phyloP scores from a whole-genome alignment of 2,797 vertebrate genomes.

The Loriculus beryllinus region DNA sequence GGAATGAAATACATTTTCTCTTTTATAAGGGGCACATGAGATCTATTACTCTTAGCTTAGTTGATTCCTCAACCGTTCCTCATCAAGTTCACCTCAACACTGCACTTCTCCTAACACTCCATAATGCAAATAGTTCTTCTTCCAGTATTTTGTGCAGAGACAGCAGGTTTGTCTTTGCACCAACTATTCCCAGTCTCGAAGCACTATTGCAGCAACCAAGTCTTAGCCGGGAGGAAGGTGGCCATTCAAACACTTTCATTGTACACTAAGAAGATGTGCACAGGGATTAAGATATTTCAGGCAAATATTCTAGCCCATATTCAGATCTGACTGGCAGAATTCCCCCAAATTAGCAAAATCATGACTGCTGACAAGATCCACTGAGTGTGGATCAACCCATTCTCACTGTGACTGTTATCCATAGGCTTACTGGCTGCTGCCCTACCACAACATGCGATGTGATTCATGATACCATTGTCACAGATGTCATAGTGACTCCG shows the following conservation, averaged over 20 bases:
- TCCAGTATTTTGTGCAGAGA: neutral
- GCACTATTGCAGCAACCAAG: neutral
- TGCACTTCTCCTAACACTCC: neutral
- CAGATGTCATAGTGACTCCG: neutral
- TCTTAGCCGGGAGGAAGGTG: neutral
- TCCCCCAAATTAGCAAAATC: neutral
- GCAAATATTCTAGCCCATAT: neutral
- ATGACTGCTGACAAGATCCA: neutral
- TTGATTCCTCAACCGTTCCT: neutral
- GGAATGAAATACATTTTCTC: neutral
- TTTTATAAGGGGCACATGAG: neutral
- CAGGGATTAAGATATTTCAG: neutral
- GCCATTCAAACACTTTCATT: neutral
- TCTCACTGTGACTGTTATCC: neutral
- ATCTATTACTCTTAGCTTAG: neutral
- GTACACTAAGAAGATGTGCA: neutral
- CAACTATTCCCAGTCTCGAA: neutral
- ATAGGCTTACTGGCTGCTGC: neutral
- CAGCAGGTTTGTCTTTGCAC: neutral
- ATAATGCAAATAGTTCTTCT: neutral
- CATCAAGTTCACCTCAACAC: neutral
- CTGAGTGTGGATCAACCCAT: neutral
- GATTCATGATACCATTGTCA: neutral
- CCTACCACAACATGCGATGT: fast-evolving
- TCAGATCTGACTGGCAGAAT: neutral